Percentiles rank a stretch among this genome's conserved stretches.
Evolutionary conservation across 2,888 invertebrate species (phyloP).

Genomic region (Drosophila lutescens): DNA sequence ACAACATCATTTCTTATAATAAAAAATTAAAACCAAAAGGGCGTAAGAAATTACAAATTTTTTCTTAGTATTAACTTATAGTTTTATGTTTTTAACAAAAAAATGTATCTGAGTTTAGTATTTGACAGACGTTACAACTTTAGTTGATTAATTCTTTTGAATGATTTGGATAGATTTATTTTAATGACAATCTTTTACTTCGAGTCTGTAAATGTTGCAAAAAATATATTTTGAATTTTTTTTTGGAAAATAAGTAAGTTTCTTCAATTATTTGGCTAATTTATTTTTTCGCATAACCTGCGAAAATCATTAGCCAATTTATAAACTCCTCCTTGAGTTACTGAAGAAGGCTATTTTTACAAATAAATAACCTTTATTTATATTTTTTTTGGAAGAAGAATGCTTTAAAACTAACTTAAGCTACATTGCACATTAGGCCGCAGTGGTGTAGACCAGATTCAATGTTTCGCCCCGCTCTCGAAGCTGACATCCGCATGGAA

Average conservation of each 20-base stretch:
- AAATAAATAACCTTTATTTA: slow-evolving; percentile 9
- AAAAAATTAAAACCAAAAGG: too few species aligned
- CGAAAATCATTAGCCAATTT: slow-evolving; percentile 31
- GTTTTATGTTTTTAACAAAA: too few species aligned
- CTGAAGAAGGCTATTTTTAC: slow-evolving; percentile 11
- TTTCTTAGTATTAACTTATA: neutral
- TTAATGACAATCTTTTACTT: too few species aligned
- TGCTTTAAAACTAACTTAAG: slow-evolving; percentile 20
- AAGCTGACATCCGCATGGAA: slow-evolving; percentile 92
- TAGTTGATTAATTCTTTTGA: too few species aligned
- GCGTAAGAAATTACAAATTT: neutral
- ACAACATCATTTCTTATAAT: neutral
- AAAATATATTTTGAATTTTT: too few species aligned
- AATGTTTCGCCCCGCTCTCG: slow-evolving; percentile 77
- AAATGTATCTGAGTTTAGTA: too few species aligned
- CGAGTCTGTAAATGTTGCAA: too few species aligned
- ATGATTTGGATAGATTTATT: too few species aligned
- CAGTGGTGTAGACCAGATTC: slow-evolving; percentile 31
- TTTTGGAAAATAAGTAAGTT: too few species aligned
- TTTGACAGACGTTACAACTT: too few species aligned
- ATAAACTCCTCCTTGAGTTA: neutral
- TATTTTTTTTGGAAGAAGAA: neutral
- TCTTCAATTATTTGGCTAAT: slow-evolving; percentile 8
- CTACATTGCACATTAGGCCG: slow-evolving; percentile 29
- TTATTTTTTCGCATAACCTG: slow-evolving; percentile 23